Evolutionary conservation across 92 coral and sea anemone genomes (phyloP).

Genomic region (Scolanthus callimorphus): DNA sequence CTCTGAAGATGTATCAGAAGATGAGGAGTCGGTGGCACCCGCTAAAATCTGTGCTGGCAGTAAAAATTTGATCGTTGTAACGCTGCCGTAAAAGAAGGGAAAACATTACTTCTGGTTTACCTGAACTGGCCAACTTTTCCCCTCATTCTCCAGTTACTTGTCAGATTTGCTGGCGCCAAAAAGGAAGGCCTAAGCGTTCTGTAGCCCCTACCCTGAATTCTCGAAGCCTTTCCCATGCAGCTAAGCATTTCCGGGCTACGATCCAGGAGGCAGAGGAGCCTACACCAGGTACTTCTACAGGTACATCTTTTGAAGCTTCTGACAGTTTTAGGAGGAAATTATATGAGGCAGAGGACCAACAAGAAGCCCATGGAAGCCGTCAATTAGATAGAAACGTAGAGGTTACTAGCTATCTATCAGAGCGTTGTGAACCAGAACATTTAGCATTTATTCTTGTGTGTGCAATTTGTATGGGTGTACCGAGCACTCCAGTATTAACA

Average conservation of each 20-base stretch:
- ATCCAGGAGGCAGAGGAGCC: too few relatives aligned
- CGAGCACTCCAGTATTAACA: background rate
- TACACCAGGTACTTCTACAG: too few relatives aligned
- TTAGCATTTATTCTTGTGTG: background rate
- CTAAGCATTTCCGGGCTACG: too few relatives aligned
- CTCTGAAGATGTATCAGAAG: background rate
- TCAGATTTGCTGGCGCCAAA: too few relatives aligned
- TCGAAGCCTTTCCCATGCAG: too few relatives aligned
- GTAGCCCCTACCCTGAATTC: too few relatives aligned
- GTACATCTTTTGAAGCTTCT: too few relatives aligned
- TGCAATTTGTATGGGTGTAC: background rate
- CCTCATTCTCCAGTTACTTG: too few relatives aligned
- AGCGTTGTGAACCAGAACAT: background rate
- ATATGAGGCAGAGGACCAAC: background rate
- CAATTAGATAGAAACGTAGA: background rate
- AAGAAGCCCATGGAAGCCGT: too few relatives aligned
- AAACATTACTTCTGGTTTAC: too few relatives aligned
- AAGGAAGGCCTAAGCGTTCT: too few relatives aligned
- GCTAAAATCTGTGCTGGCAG: background rate
- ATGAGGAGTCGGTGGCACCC: background rate
- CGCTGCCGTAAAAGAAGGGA: background rate
- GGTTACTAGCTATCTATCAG: background rate
- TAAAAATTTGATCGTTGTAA: background rate
- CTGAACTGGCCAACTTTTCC: too few relatives aligned
- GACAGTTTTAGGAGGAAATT: background rate